Percentiles rank a stretch among this genome's conserved stretches.
phyloP scores from a whole-genome alignment of 2,113 vertebrate species.

The Gadus macrocephalus region DNA sequence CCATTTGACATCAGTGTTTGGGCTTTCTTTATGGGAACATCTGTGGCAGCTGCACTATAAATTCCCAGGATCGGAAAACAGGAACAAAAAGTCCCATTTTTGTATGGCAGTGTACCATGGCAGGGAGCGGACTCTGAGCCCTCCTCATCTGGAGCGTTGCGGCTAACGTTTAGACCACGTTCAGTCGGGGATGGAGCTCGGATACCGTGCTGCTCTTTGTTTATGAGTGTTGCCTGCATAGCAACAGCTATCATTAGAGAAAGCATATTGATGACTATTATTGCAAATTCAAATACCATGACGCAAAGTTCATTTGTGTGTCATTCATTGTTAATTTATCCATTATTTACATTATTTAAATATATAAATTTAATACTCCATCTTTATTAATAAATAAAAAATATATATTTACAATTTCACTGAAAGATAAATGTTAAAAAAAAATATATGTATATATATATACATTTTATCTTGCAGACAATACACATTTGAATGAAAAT shows the following conservation, averaged over 20 bases:
- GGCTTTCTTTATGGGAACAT: conserved; percentile 73
- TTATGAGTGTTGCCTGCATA: conserved; percentile 30
- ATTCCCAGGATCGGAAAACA: conserved; percentile 68
- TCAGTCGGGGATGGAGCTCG: conserved; percentile 51
- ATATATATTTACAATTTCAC: neutral
- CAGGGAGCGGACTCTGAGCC: conserved; percentile 45
- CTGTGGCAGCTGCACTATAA: conserved; percentile 76
- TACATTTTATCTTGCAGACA: neutral
- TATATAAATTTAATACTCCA: too few relatives aligned
- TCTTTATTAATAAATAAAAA: too few relatives aligned
- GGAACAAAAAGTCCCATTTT: conserved; percentile 73
- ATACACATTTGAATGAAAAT: neutral
- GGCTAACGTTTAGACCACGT: conserved; percentile 55
- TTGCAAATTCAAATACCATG: neutral
- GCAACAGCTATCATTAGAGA: conserved; percentile 36
- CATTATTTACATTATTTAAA: neutral
- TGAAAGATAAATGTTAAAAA: neutral
- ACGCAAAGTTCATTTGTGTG: neutral
- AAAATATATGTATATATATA: neutral
- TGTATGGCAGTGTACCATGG: conserved; percentile 71
- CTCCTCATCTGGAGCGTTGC: conserved; percentile 54
- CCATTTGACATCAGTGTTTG: conserved; percentile 74
- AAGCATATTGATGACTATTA: conserved; percentile 21
- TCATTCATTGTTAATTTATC: neutral
- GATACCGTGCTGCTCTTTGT: conserved; percentile 43